Base-by-base conservation (phyloP, 2,113 vertebrate genomes). In the Indicator maculatus region DNA sequence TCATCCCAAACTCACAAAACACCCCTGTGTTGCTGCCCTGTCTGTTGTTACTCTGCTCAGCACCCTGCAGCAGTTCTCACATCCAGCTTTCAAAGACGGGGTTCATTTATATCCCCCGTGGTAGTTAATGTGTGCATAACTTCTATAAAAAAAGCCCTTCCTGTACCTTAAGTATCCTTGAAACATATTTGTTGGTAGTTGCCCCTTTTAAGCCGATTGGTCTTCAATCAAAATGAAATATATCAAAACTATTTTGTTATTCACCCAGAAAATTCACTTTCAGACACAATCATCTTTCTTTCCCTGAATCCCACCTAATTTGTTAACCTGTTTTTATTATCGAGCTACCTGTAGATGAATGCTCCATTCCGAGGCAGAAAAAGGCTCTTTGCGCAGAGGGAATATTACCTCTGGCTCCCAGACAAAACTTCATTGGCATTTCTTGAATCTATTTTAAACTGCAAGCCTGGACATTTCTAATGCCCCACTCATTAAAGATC, bases 171-270 rank as follows among this genome's bases (percentile, higher is more conserved):
- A 95, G 93, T 88, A 89, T 27, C 93, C 86, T 78, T 76, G 83
- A 93, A 93, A 90, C 50, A 72, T 93, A 90, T 93, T 61, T 86
- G 67, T 53, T 88, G 61, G 36, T 74, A 65, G 45, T 50, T 78
- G 39, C 66, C 61, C 69, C 79, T 91, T 89, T 88, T 81, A 80
- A 74, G 69, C 38, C 66, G 39, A 89, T 60, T 90, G 89, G 61
- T 91, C 86, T 91, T 96, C 90, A 88, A 61, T 93, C 93, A 95
- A 80, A 91, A 93, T 78, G 87, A 95, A 95, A 91, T 75, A 90
- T 77, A 90, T 86, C 88, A 75, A 82, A 92, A 96, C 72, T 94
- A 59, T 77, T 93, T 91, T 83, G 93, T 80, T 95, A 95, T 88
- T 95, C 91, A 71, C 88, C 88, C 82, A 93, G 90, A 92, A 94